Conservation (phyloP, 2,113 vertebrate genomes). For the Nibea albiflora region DNA sequence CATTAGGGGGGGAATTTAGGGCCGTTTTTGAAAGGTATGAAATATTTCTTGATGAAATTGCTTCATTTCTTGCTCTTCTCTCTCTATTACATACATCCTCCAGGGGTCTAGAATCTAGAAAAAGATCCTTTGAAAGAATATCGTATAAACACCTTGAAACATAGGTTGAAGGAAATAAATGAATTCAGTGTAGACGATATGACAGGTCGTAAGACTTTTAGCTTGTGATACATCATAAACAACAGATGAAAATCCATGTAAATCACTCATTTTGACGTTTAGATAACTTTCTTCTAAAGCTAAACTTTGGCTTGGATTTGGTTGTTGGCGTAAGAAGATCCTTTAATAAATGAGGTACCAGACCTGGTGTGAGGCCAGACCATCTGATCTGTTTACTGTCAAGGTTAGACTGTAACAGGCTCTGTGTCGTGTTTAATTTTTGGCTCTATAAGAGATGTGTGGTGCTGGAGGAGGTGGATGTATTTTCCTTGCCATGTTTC, state of each 20-base stretch:
- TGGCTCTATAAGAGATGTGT: conserved; percentile 51
- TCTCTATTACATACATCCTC: conserved; percentile 2
- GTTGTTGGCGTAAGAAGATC: conserved; percentile 48
- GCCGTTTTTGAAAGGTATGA: not conserved
- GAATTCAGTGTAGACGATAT: conserved; percentile 8
- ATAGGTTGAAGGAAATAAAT: conserved; percentile 26
- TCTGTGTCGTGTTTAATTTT: conserved; percentile 54
- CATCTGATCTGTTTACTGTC: conserved; percentile 74
- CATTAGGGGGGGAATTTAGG: not conserved
- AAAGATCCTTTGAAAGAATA: conserved; percentile 20
- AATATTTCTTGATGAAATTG: conserved; percentile 21
- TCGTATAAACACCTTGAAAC: not conserved
- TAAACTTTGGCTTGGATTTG: conserved; percentile 36
- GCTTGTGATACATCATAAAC: conserved; percentile 24
- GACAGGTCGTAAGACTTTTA: conserved; percentile 26
- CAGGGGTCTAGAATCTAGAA: not conserved
- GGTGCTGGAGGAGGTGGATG: conserved; percentile 53
- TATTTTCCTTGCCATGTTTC: conserved; percentile 49
- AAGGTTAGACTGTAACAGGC: conserved; percentile 46
- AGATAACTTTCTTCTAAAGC: conserved; percentile 39
- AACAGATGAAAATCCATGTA: not conserved
- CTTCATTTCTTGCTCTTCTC: not conserved
- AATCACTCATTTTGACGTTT: conserved; percentile 43
- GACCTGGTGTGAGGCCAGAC: conserved; percentile 65
- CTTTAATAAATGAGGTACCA: conserved; percentile 65